Evolutionary conservation across 2,888 invertebrate species (phyloP), one percentile per base, ranked within the genome.

Genomic region (Synanthedon tipuliformis): DNA sequence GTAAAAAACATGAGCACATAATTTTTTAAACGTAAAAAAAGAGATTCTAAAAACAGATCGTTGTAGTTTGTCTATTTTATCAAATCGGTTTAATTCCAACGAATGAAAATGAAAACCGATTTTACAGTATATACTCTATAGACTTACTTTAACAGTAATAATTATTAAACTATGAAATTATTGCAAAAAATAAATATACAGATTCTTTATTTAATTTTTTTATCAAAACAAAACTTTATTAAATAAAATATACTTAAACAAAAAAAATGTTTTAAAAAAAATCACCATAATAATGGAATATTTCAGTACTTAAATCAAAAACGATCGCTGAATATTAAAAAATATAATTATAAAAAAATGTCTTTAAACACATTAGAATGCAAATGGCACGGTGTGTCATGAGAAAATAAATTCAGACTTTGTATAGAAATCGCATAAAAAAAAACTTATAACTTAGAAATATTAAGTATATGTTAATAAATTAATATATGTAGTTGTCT

Each of bases 351-450:
- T n/a, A n/a, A n/a, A 52, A 50, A 41, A 7, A 40, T 53, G 50
- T 55, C 52, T 52, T 56, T 58, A 56, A 52, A 54, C 51, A 57
- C 53, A 66, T 34, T 10, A 34, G n/a, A n/a, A n/a, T n/a, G n/a
- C n/a, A 66, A 65, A 79, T 80, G 81, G 81, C 80, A 81, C 81
- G 76, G 72, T 75, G 77, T 71, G 68, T 73, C 68, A 62, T 57
- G 59, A 64, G 63, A 62, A 66, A 10, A 62, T 66, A 66, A 62
- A 66, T 61, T 75, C 73, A 77, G 75, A 72, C 76, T 77, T 77
- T 57, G 69, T 60, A 59, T 61, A 63, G 62, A 58, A 52, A 58
- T 54, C 50, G 49, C 18, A 18, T n/a, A n/a, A n/a, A 18, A 18
- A 49, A 55, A 56, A 61, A 50, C 55, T 56, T 54, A 61, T 50